These are phyloP conservation scores for Strongylocentrotus purpuratus DNA, from an alignment of 35 echinoderm and acorn worm species.

Conservation along the genomic window DNA sequence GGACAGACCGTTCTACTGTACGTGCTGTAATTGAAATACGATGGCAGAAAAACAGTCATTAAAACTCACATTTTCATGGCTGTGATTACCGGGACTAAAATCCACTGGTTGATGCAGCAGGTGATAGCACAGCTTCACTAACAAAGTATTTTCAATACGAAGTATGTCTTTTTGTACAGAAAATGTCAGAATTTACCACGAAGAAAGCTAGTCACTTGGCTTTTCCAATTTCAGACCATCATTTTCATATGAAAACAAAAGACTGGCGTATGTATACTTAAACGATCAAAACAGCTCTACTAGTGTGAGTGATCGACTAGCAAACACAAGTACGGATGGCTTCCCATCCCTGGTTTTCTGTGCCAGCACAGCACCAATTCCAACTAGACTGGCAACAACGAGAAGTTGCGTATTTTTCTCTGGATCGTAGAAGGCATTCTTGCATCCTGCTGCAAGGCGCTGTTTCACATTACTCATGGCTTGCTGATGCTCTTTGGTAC, in stretches of 20 bases:
- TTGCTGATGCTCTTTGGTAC: slow-evolving; percentile 38
- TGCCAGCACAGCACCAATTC: slow-evolving; percentile 65
- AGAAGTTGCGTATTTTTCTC: slow-evolving; percentile 48
- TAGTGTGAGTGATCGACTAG: no score
- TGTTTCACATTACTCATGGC: slow-evolving; percentile 55
- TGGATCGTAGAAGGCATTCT: slow-evolving; percentile 64
- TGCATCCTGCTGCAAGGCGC: slow-evolving; percentile 58
- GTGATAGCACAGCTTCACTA: neutral
- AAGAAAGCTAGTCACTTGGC: no score
- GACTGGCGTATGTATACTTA: no score
- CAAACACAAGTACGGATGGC: neutral
- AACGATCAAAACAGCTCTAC: no score
- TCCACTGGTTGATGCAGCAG: neutral
- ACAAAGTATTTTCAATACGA: no score
- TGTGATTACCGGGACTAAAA: neutral
- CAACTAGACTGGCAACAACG: slow-evolving; percentile 64
- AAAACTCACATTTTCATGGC: neutral
- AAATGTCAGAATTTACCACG: no score
- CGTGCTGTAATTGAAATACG: neutral
- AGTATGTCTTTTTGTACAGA: no score
- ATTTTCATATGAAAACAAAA: no score
- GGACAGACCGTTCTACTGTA: neutral
- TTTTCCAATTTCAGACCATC: no score
- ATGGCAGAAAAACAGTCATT: neutral
- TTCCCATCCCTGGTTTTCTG: slow-evolving; percentile 59